phyloP scores from a whole-genome alignment of 2,888 invertebrate species.

The Nemoura dubitans region DNA sequence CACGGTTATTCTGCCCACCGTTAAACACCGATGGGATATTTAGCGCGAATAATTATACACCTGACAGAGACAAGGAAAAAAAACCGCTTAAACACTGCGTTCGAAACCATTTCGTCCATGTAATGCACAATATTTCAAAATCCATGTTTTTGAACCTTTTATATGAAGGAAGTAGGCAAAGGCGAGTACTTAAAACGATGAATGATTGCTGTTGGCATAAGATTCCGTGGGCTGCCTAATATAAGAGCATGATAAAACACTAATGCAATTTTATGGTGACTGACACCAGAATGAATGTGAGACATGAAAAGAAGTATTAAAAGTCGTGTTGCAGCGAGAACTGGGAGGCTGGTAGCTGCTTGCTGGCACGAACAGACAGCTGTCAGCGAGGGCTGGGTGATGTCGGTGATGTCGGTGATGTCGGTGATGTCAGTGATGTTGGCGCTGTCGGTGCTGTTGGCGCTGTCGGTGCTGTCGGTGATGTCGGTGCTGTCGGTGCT shows the following conservation, averaged over 20 bases:
- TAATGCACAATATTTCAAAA: neutral
- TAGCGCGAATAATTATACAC: too few relatives aligned
- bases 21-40: too few relatives aligned
- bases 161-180: neutral
- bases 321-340: neutral
- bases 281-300: neutral
- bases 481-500: too few relatives aligned
- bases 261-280: neutral
- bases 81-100: neutral
- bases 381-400: too few relatives aligned
- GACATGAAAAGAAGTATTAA: neutral
- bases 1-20: too few relatives aligned
- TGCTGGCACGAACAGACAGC: too few relatives aligned
- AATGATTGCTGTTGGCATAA: neutral
- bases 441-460: too few relatives aligned
- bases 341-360: too few relatives aligned
- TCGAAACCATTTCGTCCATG: neutral
- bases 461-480: too few relatives aligned
- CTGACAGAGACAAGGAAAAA: too few relatives aligned
- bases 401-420: too few relatives aligned
- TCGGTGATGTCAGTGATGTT: too few relatives aligned
- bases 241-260: neutral
- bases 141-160: neutral
- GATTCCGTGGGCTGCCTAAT: neutral
- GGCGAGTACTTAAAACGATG: neutral